Base-by-base conservation (phyloP, 2,797 vertebrate species). In the Delichon dasypus region DNA sequence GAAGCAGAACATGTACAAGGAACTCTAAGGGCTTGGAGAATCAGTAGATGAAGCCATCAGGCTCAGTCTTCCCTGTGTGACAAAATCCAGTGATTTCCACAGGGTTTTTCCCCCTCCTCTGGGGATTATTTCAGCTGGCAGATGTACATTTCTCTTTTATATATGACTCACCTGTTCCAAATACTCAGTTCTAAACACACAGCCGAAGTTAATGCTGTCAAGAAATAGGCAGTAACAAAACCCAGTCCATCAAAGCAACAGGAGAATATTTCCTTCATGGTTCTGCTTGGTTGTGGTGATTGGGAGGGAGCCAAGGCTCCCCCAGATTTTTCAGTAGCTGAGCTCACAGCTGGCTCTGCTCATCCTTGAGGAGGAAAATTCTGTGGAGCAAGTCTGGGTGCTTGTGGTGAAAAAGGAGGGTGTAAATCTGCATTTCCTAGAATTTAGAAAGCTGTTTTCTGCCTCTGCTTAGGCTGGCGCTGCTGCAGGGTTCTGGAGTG, bases 401-500 rank as follows among this genome's bases (percentile, higher is more conserved):
- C 22, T 68, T 57, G 50, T 50, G 72, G 2, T 26, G 45, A 20
- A 38, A 34, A 48, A 64, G 54, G 19, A 44, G 12, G 1, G 0
- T 11, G 23, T 23, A 51, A 53, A 22, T 11, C 57, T 40, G 4
- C 64, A 20, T 42, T 72, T 65, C 34, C 42, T 12, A 8, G 18
- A 36, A 30, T 10, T 38, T 38, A 21, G 22, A 10, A 47, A 70
- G 13, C 32, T 76, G 38, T 20, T 22, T 57, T 64, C 45, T 47
- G 27, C 26, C 38, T n/a, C 29, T 42, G 0, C 0, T 0, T 9
- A 5, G 18, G 62, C 21, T 61, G 19, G 4, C 0, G 1, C 27
- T 55, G 55, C 50, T 66, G 48, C 42, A 72, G 47, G 42, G 30
- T 32, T 22, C 54, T 67, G 40, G 11, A 40, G 13, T n/a, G 13